These are phyloP conservation scores for Cantharis rufa DNA, from an alignment of 2,888 invertebrate genomes.

Conservation along the genomic window DNA sequence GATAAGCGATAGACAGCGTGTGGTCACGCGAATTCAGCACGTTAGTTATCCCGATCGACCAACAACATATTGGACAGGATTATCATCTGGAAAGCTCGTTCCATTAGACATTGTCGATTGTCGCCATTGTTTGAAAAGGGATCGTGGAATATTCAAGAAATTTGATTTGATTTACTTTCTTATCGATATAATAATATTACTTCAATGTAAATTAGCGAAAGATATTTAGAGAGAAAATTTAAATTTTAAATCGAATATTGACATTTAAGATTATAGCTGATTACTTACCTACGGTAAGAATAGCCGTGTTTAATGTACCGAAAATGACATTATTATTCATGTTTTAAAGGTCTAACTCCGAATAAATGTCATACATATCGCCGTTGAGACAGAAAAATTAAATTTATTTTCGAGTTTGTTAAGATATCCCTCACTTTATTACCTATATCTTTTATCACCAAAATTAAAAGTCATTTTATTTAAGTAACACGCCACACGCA, in stretches of 20 bases:
- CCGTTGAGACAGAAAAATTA: conserved; percentile 6
- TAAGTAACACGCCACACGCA: background rate
- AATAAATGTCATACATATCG: conserved; percentile 44
- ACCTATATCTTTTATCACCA: background rate
- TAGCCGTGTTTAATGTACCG: conserved; percentile 48
- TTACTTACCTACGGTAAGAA: conserved; percentile 38
- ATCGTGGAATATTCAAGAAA: conserved; percentile 4
- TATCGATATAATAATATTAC: conserved; percentile 22
- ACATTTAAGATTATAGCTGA: conserved; percentile 38
- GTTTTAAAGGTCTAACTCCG: conserved; percentile 45
- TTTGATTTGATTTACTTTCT: conserved; percentile 15
- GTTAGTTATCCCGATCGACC: conserved; percentile 7
- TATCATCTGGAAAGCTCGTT: conserved; percentile 3
- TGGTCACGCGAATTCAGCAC: conserved; percentile 36
- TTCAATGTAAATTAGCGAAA: background rate
- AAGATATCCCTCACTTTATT: background rate
- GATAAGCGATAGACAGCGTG: conserved; percentile 38
- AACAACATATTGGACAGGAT: background rate
- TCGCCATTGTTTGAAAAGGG: background rate
- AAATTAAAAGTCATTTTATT: background rate
- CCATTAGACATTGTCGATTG: conserved; percentile 5
- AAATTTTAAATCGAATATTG: conserved; percentile 29
- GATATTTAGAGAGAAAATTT: conserved; percentile 14
- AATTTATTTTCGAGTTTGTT: background rate
- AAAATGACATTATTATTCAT: conserved; percentile 50